A percentile compares a stretch with the other conserved stretches of the same genome.
Evolutionary conservation across 2,888 invertebrate genomes (phyloP).

Genomic region (Microchrysa polita): DNA sequence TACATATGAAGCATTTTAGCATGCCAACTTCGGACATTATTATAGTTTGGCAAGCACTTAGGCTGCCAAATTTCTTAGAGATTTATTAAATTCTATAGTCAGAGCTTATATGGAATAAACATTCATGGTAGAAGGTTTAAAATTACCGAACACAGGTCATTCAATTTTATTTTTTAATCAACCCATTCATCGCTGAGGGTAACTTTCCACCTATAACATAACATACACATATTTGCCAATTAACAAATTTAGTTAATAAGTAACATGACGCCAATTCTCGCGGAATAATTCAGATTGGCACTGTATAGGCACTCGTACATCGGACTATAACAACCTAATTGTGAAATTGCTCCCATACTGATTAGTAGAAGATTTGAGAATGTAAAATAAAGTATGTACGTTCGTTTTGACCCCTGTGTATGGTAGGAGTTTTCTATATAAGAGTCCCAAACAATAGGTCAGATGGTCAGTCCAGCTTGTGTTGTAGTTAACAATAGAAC

Average conservation of each 20-base stretch:
- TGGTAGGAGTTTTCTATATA: constrained; percentile 24
- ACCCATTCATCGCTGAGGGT: no score
- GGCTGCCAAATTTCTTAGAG: no score
- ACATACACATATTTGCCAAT: background rate
- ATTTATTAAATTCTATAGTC: no score
- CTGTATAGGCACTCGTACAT: background rate
- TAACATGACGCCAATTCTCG: background rate
- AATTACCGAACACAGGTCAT: no score
- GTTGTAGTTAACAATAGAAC: constrained; percentile 9
- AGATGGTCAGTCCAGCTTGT: constrained; percentile 40
- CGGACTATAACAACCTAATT: constrained; percentile 9
- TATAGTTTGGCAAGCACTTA: no score
- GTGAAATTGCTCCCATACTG: constrained; percentile 3
- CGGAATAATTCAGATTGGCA: constrained; percentile 2
- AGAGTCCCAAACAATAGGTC: background rate
- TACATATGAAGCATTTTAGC: no score
- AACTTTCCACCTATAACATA: no score
- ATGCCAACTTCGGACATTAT: no score
- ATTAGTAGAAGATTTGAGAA: constrained; percentile 8
- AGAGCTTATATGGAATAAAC: no score
- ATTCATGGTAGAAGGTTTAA: no score
- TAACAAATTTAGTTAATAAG: background rate
- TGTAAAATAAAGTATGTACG: background rate
- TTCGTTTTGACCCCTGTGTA: background rate
- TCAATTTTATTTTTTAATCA: no score